phyloP scores from a whole-genome alignment of 1,140 invertebrate genomes.

The Drosophila subobscura region DNA sequence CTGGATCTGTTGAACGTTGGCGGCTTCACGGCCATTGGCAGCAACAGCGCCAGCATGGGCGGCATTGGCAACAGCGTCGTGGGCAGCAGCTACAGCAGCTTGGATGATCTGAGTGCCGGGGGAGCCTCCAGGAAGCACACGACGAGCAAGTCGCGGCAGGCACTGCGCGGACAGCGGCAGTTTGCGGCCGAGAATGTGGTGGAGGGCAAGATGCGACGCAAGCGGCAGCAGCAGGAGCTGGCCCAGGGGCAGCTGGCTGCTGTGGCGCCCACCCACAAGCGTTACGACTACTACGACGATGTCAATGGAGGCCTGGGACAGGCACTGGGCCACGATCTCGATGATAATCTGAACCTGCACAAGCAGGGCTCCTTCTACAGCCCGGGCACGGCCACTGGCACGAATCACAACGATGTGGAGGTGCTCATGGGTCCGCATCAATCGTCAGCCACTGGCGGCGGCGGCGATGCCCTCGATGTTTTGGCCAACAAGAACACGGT shows the following conservation, averaged over 20 bases:
- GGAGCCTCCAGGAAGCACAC: constrained; percentile 44
- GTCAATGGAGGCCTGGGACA: constrained; percentile 43
- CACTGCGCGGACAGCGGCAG: constrained; percentile 64
- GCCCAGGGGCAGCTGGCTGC: constrained; percentile 47
- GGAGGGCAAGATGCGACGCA: constrained; percentile 57
- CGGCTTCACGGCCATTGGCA: constrained; percentile 73
- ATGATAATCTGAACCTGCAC: constrained; percentile 73
- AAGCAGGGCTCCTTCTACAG: constrained; percentile 73
- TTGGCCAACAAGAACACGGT: constrained; percentile 67
- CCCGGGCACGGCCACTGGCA: constrained; percentile 6
- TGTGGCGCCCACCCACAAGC: constrained; percentile 66
- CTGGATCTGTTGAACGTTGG: constrained; percentile 71
- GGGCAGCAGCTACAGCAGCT: constrained; percentile 35
- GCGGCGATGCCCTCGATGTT: constrained; percentile 45
- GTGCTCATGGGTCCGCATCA: constrained; percentile 41
- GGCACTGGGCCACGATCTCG: constrained; percentile 57
- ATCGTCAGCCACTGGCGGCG: background rate
- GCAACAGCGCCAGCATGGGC: constrained; percentile 71
- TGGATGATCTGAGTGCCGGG: constrained; percentile 16
- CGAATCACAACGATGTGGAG: constrained; percentile 70
- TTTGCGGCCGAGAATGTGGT: constrained; percentile 62
- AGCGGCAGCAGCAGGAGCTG: constrained; percentile 12
- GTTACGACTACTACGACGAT: constrained; percentile 76
- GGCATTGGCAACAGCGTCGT: constrained; percentile 63
- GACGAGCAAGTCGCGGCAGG: constrained; percentile 61